Percentiles rank a stretch among this genome's conserved stretches.
These are phyloP conservation scores for Prietella phreatophila DNA, from an alignment of 2,113 vertebrate species.

Conservation along the genomic window DNA sequence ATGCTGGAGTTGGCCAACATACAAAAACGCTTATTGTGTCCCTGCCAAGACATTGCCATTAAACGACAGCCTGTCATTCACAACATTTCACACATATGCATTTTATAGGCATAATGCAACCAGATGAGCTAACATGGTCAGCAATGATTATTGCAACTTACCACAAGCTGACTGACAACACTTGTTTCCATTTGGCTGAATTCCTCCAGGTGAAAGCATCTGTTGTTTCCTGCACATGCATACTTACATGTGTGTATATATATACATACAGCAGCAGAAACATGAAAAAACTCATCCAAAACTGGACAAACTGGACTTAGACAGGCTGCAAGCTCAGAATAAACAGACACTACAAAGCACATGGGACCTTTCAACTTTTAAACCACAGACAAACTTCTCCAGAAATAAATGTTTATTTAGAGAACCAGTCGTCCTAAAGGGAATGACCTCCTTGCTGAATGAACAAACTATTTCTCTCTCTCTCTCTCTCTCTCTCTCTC, in stretches of 20 bases:
- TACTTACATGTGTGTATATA: not conserved
- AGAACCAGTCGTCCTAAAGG: constrained; percentile 58
- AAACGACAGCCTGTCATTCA: not conserved
- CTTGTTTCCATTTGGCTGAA: not conserved
- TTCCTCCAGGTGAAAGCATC: not conserved
- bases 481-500: too few species aligned
- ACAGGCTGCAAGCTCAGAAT: constrained; percentile 44
- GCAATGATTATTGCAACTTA: not conserved
- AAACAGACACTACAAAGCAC: constrained; percentile 39
- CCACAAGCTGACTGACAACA: not conserved
- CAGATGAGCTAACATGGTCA: not conserved
- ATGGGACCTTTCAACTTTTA: constrained; percentile 41
- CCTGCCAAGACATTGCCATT: not conserved
- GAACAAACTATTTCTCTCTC: constrained; percentile 26
- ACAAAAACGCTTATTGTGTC: constrained; percentile 12
- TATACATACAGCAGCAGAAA: not conserved
- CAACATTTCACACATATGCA: constrained; percentile 6
- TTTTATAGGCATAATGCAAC: constrained; percentile 4
- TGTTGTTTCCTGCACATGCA: not conserved
- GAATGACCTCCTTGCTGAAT: constrained; percentile 54
- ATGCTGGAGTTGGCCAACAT: constrained; percentile 11
- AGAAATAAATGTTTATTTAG: constrained; percentile 59
- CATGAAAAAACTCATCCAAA: not conserved
- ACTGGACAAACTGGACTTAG: constrained; percentile 20
- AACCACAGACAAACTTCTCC: constrained; percentile 47